Conservation (phyloP, 2,888 invertebrate species). For the Microlaimidae sp. region DNA sequence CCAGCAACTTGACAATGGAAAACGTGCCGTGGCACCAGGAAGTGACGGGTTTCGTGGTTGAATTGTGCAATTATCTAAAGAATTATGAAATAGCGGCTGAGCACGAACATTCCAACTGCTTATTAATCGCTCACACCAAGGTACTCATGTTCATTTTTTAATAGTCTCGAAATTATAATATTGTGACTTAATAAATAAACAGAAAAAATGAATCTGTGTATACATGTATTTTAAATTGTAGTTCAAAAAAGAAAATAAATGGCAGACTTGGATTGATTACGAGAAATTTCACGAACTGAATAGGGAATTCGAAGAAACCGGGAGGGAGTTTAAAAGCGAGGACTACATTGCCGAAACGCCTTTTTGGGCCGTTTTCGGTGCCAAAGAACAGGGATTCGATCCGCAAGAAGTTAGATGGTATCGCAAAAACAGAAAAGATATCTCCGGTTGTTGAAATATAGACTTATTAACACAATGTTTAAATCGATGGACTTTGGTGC, state of each 20-base stretch:
- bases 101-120: constrained; percentile 48
- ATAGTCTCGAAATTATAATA: too few relatives aligned
- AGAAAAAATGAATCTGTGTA: too few relatives aligned
- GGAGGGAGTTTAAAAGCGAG: constrained; percentile 39
- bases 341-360: constrained; percentile 45
- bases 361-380: constrained; percentile 45
- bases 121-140: constrained; percentile 44
- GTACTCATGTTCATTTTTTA: too few relatives aligned
- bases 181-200: too few relatives aligned
- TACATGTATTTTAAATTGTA: too few relatives aligned
- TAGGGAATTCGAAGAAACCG: constrained; percentile 32
- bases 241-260: constrained; percentile 42
- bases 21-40: constrained; percentile 49
- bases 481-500: too few relatives aligned
- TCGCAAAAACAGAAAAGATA: constrained; percentile 14
- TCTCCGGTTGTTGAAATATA: constrained; percentile 12
- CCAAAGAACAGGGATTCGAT: constrained; percentile 45
- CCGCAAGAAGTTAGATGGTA: constrained; percentile 41
- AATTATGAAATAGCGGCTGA: constrained; percentile 45
- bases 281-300: constrained; percentile 42
- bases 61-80: constrained; percentile 37
- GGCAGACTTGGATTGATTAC: constrained; percentile 49
- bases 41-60: constrained; percentile 27
- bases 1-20: constrained; percentile 43
- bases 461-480: too few relatives aligned